Percentiles rank a stretch among this genome's conserved stretches.
Conservation (phyloP, 1,140 invertebrate genomes). For the Thaumetopoea pityocampa region DNA sequence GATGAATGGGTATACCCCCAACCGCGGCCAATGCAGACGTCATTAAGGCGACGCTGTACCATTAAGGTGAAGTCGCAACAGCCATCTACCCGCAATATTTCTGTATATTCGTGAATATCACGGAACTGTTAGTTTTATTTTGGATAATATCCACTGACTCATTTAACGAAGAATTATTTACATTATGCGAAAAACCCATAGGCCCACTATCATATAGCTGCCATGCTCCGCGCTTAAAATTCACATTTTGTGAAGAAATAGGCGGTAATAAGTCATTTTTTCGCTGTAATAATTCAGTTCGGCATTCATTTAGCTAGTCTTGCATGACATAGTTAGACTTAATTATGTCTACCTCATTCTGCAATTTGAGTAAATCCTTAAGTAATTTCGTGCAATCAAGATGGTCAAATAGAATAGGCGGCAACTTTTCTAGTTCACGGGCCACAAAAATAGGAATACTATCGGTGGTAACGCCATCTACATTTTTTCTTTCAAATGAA, state of each 20-base stretch:
- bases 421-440: conserved; percentile 9
- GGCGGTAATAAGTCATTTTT: not conserved
- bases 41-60: no score
- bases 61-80: no score
- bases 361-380: conserved; percentile 5
- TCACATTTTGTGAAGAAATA: not conserved
- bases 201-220: conserved; percentile 3
- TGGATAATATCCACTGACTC: not conserved
- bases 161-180: not conserved
- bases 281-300: no score
- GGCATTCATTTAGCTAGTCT: conserved; percentile 4
- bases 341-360: not conserved
- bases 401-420: conserved; percentile 8
- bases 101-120: no score
- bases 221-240: conserved; percentile 2
- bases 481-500: no score
- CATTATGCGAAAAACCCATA: conserved; percentile 1
- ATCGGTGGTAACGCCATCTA: no score
- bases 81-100: not conserved
- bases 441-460: conserved; percentile 13
- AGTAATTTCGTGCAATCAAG: conserved; percentile 11
- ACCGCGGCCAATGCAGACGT: no score
- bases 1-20: no score
- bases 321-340: conserved; percentile 1
- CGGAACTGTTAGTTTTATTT: no score